Base-by-base conservation (phyloP, 2,113 vertebrate genomes). In the Erpornis zantholeuca region DNA sequence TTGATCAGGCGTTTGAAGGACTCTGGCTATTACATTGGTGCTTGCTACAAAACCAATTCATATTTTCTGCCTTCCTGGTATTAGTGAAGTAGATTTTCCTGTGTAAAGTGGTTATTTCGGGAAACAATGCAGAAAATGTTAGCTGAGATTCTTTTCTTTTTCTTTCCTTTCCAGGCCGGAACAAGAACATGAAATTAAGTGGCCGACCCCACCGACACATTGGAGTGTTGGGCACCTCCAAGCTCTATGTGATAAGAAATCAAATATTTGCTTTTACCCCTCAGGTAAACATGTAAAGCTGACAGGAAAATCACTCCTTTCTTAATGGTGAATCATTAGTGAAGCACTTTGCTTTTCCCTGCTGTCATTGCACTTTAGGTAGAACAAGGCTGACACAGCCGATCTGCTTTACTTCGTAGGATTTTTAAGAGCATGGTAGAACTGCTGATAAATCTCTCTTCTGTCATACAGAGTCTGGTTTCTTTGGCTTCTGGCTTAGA, bases 211-310 rank as follows among this genome's bases (percentile, higher is more conserved):
- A 99, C 97, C 97, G 99, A 65, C 99, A 99, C 96, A 99, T 99
- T 15, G 99, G 99, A 33, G 99, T 99, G 71, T 97, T 99, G 57
- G 99, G 99, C 95, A 99, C 99, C n/a, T 99, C 99, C 42, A 99
- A 99, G 96, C 98, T 99, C 65, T 99, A 99, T 1, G 94, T 98
- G 96, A 99, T 99, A 96, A 98, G 99, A 97, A 98, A 99, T 96
- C 98, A 98, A 57, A 98, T 98, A 95, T 99, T 99, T 94, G 98
- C 99, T 56, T 99, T 99, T 96, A 99, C 99, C 35, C 99, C 99
- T 52, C 99, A 99, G 98, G 98, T 99, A 83, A 98, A 94, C 49
- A 61, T 36, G 42, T 31, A 45, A 92, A 88, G 23, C 60, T 79
- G 72, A 18, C 47, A 93, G 60, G 29, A 68, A 92, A 78, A 70